Evolutionary conservation across 1,140 invertebrate species (phyloP).

Genomic region (Drosophila murphyi): DNA sequence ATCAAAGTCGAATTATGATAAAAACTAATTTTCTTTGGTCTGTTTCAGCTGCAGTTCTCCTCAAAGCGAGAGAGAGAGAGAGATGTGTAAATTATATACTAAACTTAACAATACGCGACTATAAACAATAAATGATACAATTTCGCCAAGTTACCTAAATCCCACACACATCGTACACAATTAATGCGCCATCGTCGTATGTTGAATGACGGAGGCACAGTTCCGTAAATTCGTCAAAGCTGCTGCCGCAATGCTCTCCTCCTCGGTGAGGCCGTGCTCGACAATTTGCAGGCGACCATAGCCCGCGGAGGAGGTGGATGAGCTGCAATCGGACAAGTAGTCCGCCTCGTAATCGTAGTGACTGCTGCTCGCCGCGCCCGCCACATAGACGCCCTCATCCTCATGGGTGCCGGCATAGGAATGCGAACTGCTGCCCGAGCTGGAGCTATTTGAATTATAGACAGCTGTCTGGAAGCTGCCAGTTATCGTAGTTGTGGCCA

Average conservation of each 20-base stretch:
- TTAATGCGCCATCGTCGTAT: conserved; percentile 83
- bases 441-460: conserved; percentile 36
- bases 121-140: conserved; percentile 36
- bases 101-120: conserved; percentile 39
- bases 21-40: conserved; percentile 74
- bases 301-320: conserved; percentile 59
- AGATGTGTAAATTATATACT: conserved; percentile 38
- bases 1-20: conserved; percentile 29
- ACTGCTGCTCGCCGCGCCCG: conserved; percentile 31
- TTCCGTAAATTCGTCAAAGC: conserved; percentile 82
- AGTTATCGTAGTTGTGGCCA: conserved; percentile 54
- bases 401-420: conserved; percentile 45
- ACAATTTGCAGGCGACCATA: conserved; percentile 77
- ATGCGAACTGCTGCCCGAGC: conserved; percentile 56
- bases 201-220: conserved; percentile 83
- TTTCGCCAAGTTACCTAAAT: not conserved
- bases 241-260: conserved; percentile 83
- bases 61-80: not conserved
- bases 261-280: conserved; percentile 79
- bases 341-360: conserved; percentile 72
- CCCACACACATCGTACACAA: conserved; percentile 40
- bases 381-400: conserved; percentile 71
- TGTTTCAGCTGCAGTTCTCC: conserved; percentile 69
- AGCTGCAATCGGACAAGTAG: conserved; percentile 72
- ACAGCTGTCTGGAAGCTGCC: conserved; percentile 59